Evolutionary conservation across 2,888 invertebrate species (phyloP), one percentile per base, ranked within the genome.

Genomic region (Diabrotica balteata): DNA sequence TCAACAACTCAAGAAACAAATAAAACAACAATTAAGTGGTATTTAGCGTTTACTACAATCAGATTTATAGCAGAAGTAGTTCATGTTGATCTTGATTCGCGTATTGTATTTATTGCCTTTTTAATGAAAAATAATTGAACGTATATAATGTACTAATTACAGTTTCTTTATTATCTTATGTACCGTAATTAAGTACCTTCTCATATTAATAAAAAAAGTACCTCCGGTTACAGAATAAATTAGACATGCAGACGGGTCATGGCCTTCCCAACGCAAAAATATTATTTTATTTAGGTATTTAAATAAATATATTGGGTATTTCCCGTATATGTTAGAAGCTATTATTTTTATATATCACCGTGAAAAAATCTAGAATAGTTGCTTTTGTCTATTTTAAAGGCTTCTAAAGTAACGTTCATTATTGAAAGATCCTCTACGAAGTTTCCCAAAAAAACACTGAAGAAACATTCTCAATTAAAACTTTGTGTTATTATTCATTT

Each of bases 221-320:
- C 52, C 62, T 62, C 62, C 55, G 62, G 52, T 58, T 58, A 64
- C 58, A 59, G 64, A 64, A 64, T 63, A 58, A 45, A 63, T 64
- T 64, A 64, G 52, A 58, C 45, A 58, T 64, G 64, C 64, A 64
- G 64, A 64, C 64, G 46, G 64, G 64, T 64, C 58, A 64, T 45
- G 64, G 64, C 58, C 64, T 64, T 55, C 64, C 50, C 44, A 52
- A 52, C n/a, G 54, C 47, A 57, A 55, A 63, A 10, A 54, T n/a
- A 42, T 55, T 55, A 22, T 63, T 17, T 60, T 45, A n/a, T 51
- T 42, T 53, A 9, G 42, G 10, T 43, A 53, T 42, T 57, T 63
- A 8, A 45, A 57, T 11, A 57, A 54, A 62, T 17, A 46, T 63
- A 63, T 63, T 63, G 55, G 63, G 63, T 43, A 57, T 63, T 63